Evolutionary conservation across 2,113 vertebrate genomes (phyloP).

Genomic region (Gulo gulo): DNA sequence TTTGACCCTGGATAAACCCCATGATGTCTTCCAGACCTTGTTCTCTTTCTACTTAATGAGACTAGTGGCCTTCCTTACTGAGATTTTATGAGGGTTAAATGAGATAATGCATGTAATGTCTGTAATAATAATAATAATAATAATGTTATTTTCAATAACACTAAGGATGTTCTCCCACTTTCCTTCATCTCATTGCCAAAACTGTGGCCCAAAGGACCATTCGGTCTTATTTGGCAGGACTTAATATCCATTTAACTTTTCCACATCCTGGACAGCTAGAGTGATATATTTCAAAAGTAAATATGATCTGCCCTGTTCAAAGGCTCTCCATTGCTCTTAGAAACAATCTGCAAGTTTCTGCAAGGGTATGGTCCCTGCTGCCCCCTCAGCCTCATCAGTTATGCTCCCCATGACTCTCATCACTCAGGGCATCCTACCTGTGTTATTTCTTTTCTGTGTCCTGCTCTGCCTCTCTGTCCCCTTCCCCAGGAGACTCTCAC

Average conservation of each 20-base stretch:
- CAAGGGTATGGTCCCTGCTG: background rate
- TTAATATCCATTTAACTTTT: background rate
- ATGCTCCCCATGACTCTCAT: rapidly evolving
- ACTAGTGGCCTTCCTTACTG: background rate
- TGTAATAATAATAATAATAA: background rate
- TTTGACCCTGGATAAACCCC: background rate
- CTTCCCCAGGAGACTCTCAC: background rate
- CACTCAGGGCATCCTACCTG: background rate
- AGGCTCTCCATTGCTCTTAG: background rate
- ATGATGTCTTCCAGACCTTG: background rate
- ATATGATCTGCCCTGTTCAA: background rate
- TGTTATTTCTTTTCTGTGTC: background rate
- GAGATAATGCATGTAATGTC: background rate
- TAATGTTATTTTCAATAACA: background rate
- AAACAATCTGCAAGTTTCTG: background rate
- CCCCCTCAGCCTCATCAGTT: rapidly evolving
- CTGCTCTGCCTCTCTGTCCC: background rate
- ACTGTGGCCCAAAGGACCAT: background rate
- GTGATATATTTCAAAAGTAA: background rate
- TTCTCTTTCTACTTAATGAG: background rate
- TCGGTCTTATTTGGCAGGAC: background rate
- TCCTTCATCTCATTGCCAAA: background rate
- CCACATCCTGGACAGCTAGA: background rate
- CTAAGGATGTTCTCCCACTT: background rate
- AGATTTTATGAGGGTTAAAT: background rate